phyloP scores from a whole-genome alignment of 2,797 vertebrate species.

The Ciconia nigra region DNA sequence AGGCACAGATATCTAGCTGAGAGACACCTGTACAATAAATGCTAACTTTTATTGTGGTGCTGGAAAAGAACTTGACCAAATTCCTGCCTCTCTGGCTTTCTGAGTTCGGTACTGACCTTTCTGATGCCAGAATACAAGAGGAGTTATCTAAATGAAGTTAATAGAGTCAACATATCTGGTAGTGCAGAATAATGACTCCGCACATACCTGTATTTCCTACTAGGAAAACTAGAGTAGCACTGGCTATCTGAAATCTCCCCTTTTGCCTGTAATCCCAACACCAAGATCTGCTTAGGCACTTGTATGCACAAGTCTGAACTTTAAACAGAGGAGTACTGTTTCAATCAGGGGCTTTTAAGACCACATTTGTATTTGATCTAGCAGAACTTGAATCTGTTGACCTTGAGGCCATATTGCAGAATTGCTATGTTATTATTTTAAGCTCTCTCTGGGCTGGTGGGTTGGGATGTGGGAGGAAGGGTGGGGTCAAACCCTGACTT shows the following conservation, averaged over 20 bases:
- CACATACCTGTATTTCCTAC: fast-evolving
- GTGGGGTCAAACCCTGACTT: neutral
- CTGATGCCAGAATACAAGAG: neutral
- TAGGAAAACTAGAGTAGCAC: neutral
- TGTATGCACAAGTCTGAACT: neutral
- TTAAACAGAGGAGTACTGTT: neutral
- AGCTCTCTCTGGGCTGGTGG: neutral
- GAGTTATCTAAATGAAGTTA: neutral
- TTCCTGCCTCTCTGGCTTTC: neutral
- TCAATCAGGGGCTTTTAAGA: neutral
- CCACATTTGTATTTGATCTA: neutral
- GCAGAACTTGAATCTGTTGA: neutral
- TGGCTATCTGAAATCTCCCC: neutral
- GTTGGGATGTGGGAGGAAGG: neutral
- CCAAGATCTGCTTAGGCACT: neutral
- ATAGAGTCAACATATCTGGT: neutral
- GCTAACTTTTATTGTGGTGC: neutral
- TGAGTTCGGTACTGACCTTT: neutral
- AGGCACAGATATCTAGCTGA: neutral
- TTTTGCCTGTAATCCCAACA: neutral
- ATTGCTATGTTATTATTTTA: neutral
- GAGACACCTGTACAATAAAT: neutral
- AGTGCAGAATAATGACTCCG: neutral
- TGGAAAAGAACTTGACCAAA: fast-evolving
- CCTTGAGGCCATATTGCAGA: neutral